phyloP scores from a whole-genome alignment of 2,797 vertebrate species.

The Pseudotriccus pelzelni region DNA sequence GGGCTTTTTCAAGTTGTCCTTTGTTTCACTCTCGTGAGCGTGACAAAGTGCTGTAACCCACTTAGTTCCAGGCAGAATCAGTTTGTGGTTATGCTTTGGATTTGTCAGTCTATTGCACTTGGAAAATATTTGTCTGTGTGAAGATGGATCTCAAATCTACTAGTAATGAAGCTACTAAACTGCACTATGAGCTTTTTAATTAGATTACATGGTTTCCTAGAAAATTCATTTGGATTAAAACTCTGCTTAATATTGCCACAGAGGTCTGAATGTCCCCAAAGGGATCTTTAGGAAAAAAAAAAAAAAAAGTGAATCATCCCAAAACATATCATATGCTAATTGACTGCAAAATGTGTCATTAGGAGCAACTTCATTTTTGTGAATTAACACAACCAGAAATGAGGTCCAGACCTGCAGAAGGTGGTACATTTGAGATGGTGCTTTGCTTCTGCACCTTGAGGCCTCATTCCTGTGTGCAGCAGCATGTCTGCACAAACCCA shows the following conservation, averaged over 20 bases:
- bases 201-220: slow-evolving; percentile 51
- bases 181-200: slow-evolving; percentile 43
- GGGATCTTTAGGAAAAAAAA: neutral
- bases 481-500: neutral
- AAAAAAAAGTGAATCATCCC: slow-evolving; percentile 1
- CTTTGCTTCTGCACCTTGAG: neutral
- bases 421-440: accelerated
- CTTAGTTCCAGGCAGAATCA: slow-evolving; percentile 49
- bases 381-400: neutral
- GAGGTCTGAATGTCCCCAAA: slow-evolving; percentile 33
- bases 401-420: neutral
- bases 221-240: slow-evolving; percentile 65
- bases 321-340: slow-evolving; percentile 5
- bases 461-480: neutral
- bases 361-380: neutral
- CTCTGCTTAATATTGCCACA: slow-evolving; percentile 27
- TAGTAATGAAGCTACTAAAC: slow-evolving; percentile 41
- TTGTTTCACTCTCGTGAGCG: slow-evolving; percentile 13
- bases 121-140: slow-evolving; percentile 12
- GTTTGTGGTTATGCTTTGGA: slow-evolving; percentile 19
- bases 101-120: slow-evolving; percentile 10
- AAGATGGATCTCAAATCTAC: neutral
- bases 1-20: neutral
- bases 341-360: neutral
- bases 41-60: slow-evolving; percentile 16